Percentiles rank a stretch among this genome's conserved stretches.
These are phyloP conservation scores for Rhadina sibilatrix DNA, from an alignment of 2,113 vertebrate genomes.

Conservation along the genomic window DNA sequence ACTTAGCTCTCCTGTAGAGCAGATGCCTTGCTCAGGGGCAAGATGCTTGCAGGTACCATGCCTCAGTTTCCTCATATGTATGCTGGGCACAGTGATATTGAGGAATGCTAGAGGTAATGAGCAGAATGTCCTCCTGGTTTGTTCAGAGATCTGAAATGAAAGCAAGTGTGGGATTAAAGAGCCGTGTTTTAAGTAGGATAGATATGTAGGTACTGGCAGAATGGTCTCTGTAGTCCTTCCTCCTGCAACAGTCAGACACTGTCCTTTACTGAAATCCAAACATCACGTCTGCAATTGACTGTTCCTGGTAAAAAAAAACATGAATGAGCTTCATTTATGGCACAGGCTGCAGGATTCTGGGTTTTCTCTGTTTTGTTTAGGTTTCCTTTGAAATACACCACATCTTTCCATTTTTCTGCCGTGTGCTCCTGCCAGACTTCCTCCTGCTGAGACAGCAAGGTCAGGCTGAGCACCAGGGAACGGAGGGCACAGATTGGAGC, in stretches of 20 bases:
- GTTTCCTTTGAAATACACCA: constrained; percentile 54
- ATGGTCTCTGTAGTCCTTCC: neutral
- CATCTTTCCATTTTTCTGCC: constrained; percentile 32
- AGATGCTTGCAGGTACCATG: neutral
- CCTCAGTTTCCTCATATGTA: constrained; percentile 12
- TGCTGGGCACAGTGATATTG: neutral
- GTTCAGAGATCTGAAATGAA: neutral
- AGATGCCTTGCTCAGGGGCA: neutral
- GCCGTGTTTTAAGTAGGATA: neutral
- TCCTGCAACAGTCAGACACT: constrained; percentile 6
- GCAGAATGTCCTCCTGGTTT: neutral
- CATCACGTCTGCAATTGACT: constrained; percentile 9
- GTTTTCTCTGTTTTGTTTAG: constrained; percentile 55
- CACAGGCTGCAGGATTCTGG: constrained; percentile 46
- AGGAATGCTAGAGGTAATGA: neutral
- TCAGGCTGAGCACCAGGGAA: constrained; percentile 23
- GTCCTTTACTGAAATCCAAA: constrained; percentile 37
- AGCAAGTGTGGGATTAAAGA: neutral
- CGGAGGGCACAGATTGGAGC: constrained; percentile 54
- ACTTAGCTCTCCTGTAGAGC: neutral
- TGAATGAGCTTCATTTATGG: constrained; percentile 61
- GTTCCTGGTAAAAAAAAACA: constrained; percentile 27
- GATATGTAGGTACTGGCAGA: neutral
- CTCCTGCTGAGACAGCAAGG: constrained; percentile 59
- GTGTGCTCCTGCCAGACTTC: neutral